phyloP scores from a whole-genome alignment of 2,888 invertebrate species.

The Morpho helenor region DNA sequence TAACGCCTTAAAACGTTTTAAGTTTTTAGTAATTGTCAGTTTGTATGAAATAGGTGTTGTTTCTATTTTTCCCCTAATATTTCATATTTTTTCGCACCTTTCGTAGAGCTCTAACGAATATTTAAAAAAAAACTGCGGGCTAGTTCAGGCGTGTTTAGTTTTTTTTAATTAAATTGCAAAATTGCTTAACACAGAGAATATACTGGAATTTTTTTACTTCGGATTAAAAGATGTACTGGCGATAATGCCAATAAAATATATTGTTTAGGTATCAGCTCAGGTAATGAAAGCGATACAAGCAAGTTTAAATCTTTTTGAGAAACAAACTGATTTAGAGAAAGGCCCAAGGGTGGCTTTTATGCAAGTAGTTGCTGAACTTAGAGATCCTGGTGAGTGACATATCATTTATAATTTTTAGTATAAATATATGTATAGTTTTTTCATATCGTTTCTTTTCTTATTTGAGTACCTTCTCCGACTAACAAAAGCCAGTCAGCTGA shows the following conservation, averaged over 20 bases:
- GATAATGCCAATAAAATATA: no score
- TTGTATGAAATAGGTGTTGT: no score
- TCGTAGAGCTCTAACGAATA: no score
- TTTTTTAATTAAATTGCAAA: not conserved
- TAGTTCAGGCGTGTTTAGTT: not conserved
- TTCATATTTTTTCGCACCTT: no score
- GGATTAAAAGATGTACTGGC: not conserved
- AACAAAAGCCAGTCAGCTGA: no score
- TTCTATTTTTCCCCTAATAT: no score
- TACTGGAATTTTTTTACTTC: not conserved
- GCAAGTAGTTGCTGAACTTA: conserved; percentile 86
- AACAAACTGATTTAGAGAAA: conserved; percentile 79
- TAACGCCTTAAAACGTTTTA: no score
- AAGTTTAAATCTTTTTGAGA: conserved; percentile 79
- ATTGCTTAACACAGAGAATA: no score
- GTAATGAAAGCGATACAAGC: conserved; percentile 63
- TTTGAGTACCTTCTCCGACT: no score
- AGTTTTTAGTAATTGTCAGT: no score
- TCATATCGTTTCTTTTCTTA: no score
- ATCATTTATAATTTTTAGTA: not conserved
- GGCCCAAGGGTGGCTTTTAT: conserved; percentile 83
- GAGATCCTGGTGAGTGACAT: conserved; percentile 77
- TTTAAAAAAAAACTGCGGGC: no score
- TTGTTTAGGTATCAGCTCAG: conserved; percentile 56
- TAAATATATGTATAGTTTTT: not conserved